Evolutionary conservation across 1,140 invertebrate genomes (phyloP), one percentile per base, ranked within the genome.

Genomic region (Phymorhynchus buccinoides): DNA sequence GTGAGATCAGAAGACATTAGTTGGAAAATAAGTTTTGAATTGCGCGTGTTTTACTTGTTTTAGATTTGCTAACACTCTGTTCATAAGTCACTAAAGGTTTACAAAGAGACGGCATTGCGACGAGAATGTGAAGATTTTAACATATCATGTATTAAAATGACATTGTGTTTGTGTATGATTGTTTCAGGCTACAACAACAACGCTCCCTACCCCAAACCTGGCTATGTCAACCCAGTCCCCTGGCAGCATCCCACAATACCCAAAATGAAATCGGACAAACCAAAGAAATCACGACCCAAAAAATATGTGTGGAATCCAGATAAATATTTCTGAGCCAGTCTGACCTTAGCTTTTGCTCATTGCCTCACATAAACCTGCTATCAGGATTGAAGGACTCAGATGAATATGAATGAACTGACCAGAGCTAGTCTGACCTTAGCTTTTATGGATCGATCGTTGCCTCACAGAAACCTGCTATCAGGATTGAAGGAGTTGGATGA

Each of bases 181-280:
- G 52, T 84, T 84, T 73, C 62, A 73, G 78, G 62, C 86, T 90
- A 90, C 84, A 87, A 90, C 87, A 88, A 89, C 87, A 88, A 87
- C 71, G 85, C 84, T 66, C 87, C 90, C 1, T 92, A 90, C 77
- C 91, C 91, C 82, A 87, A 84, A 16, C 90, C 91, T 18, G 82
- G 85, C 27, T 92, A 90, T 81, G 89, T 88, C 84, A 92, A 92
- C 79, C 91, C 91, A 22, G 85, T 90, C 77, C 91, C 91, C 80
- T 92, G 90, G 91, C 90, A 91, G 84, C 91, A 87, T 39, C 84
- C 88, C 66, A 75, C 82, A n/a, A 90, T 89, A 56, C 91, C 90
- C 39, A 85, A 82, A 27, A 88, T 88, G 32, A 89, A 89, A 80
- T 85, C 79, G 73, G 87, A 88, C 22, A 88, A 88, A 84, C 66